phyloP scores from a whole-genome alignment of 1,140 invertebrate species.

The Cotesia typhae region DNA sequence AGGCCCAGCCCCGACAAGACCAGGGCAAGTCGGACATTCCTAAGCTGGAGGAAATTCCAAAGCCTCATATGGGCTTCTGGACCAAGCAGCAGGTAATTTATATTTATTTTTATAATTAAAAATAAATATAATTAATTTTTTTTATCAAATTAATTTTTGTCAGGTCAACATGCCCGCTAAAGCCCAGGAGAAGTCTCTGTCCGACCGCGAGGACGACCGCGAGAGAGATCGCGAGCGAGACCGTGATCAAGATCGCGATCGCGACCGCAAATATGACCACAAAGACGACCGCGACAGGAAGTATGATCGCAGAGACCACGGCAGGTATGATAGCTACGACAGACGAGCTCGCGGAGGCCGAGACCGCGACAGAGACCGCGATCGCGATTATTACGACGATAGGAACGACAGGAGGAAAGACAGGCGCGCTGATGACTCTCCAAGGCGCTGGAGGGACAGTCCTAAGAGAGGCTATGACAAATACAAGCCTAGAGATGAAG shows the following conservation, averaged over 20 bases:
- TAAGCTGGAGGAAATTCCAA: conserved; percentile 63
- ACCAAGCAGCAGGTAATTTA: conserved; percentile 56
- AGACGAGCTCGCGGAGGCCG: conserved; percentile 57
- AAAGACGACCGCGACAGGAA: conserved; percentile 51
- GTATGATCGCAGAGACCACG: conserved; percentile 60
- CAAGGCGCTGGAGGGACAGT: conserved; percentile 57
- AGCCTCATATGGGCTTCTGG: conserved; percentile 65
- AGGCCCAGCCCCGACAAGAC: conserved; percentile 37
- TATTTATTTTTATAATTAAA: no score
- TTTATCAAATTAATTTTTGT: no score
- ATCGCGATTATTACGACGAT: conserved; percentile 59
- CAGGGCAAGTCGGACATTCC: conserved; percentile 45
- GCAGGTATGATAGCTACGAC: conserved; percentile 57
- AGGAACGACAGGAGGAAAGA: conserved; percentile 58
- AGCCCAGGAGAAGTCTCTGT: conserved; percentile 43
- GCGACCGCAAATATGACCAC: conserved; percentile 50
- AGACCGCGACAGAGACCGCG: conserved; percentile 50
- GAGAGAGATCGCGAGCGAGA: conserved; percentile 44
- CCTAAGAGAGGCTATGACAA: conserved; percentile 61
- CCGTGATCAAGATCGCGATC: conserved; percentile 44
- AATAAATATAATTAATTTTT: no score
- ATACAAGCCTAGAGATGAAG: conserved; percentile 55
- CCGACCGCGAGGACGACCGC: conserved; percentile 45
- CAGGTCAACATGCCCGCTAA: conserved; percentile 59
- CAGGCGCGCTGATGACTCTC: conserved; percentile 54